Conservation (phyloP, 2,888 invertebrate genomes). For the Aricia artaxerxes region DNA sequence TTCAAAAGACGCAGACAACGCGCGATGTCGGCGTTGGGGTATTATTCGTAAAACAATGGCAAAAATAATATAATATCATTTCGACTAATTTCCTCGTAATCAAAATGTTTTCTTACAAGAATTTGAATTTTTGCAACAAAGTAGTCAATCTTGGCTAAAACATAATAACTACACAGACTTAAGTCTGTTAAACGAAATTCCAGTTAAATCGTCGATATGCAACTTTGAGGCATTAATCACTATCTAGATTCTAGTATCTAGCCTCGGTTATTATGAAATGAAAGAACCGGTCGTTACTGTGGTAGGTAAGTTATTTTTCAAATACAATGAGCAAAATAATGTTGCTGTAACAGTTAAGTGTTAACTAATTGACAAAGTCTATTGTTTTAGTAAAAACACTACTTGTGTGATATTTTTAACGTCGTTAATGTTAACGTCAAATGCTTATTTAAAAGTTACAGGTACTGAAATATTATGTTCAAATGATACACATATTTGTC, state of each 20-base stretch:
- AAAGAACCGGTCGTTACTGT: neutral
- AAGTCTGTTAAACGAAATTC: neutral
- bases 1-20: too few relatives aligned
- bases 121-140: neutral
- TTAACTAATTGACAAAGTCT: neutral
- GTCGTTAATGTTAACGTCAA: neutral
- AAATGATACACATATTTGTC: too few relatives aligned
- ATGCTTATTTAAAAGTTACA: neutral
- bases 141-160: neutral
- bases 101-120: too few relatives aligned
- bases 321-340: neutral
- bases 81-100: too few relatives aligned
- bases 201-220: neutral
- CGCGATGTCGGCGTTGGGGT: too few relatives aligned
- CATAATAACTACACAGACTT: neutral
- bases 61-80: too few relatives aligned
- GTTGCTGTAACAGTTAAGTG: neutral
- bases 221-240: neutral
- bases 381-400: neutral
- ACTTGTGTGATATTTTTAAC: too few relatives aligned
- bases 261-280: neutral
- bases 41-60: too few relatives aligned
- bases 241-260: neutral
- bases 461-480: neutral
- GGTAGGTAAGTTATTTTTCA: neutral